Conservation (phyloP, 2,113 vertebrate species). For the Cyanistes caeruleus region DNA sequence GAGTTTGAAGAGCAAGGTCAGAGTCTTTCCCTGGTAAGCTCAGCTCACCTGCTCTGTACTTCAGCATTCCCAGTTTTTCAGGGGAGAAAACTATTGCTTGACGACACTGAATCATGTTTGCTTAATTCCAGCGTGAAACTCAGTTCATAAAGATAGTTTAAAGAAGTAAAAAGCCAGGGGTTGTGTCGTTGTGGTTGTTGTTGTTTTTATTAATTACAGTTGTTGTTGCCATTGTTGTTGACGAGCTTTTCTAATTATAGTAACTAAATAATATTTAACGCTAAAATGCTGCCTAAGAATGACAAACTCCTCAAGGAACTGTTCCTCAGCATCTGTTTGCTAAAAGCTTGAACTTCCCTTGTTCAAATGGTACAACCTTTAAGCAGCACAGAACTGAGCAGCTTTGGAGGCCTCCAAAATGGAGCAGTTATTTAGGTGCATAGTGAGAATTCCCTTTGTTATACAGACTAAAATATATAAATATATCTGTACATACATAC, state of each 20-base stretch:
- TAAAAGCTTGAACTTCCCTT: neutral
- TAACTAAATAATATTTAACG: neutral
- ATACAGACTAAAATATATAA: neutral
- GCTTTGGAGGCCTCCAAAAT: neutral
- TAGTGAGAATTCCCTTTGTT: neutral
- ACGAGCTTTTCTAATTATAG: neutral
- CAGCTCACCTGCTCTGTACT: neutral
- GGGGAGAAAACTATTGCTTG: neutral
- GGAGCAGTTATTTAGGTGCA: neutral
- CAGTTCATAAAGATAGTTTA: neutral
- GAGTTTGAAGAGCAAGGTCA: neutral
- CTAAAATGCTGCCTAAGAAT: neutral
- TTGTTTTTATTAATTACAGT: neutral
- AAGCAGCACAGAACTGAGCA: neutral
- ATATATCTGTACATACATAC: neutral
- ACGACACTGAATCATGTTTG: neutral
- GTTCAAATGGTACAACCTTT: neutral
- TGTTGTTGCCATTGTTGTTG: neutral
- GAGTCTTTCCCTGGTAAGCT: neutral
- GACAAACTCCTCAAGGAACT: neutral
- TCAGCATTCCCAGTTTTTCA: neutral
- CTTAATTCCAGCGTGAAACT: neutral
- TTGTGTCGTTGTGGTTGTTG: neutral
- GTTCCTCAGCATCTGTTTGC: neutral
- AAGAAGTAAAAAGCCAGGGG: neutral